These are phyloP conservation scores for Isurus oxyrinchus DNA, from an alignment of 2,113 vertebrate species.

Conservation along the genomic window DNA sequence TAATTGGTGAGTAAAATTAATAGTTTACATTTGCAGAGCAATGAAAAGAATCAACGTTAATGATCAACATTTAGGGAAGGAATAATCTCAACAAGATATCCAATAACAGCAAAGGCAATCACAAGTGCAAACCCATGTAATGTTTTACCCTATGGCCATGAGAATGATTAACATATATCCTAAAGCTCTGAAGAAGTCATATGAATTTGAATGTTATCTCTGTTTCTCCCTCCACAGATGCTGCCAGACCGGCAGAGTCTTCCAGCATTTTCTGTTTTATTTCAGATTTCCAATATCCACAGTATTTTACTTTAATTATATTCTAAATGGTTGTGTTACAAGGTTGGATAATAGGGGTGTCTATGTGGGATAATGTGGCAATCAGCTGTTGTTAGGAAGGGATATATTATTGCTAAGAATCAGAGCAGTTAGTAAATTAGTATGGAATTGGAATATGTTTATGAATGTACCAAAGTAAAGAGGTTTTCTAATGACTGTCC, in stretches of 20 bases:
- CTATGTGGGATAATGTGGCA: background rate
- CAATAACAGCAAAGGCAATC: background rate
- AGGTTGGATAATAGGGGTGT: background rate
- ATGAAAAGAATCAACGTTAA: background rate
- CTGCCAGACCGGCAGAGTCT: too few species aligned
- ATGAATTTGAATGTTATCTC: too few species aligned
- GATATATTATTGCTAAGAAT: background rate
- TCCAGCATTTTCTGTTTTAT: too few species aligned
- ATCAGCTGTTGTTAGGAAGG: background rate
- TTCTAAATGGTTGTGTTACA: background rate
- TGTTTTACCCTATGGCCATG: background rate
- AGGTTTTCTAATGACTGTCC: background rate
- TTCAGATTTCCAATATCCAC: too few species aligned
- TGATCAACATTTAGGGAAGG: background rate
- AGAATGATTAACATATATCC: background rate
- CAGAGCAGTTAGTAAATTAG: background rate
- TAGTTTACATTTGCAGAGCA: background rate
- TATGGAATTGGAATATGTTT: background rate
- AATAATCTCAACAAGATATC: background rate
- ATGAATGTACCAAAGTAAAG: background rate
- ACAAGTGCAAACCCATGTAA: background rate
- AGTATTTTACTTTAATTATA: too few species aligned
- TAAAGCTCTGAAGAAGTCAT: too few species aligned
- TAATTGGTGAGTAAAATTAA: background rate
- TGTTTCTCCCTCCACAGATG: too few species aligned